Base-by-base conservation (phyloP, 2,888 invertebrate genomes). In the Bombylius discolor region DNA sequence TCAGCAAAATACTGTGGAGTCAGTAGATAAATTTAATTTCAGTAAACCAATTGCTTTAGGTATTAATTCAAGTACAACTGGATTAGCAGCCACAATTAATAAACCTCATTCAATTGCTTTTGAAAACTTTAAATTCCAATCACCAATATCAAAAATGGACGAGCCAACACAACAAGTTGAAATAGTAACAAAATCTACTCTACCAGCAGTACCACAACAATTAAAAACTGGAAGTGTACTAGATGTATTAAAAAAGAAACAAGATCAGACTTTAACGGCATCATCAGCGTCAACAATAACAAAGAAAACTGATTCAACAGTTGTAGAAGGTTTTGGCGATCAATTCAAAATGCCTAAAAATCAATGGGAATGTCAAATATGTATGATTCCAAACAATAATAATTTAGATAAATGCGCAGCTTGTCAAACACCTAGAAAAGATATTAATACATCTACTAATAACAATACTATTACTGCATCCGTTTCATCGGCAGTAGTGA, bases 301-400 rank as follows among this genome's bases (percentile, higher is more conserved):
- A n/a, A 5, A 46, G 7, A 23, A 8, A 23, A 45, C 48, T 11
- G 45, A 14, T 14, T 51, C 53, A 32, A 23, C 3, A n/a, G 5
- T 42, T 7, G 33, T 42, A 13, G 49, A 31, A 32, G 62, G 62
- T 5, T 70, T 70, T 53, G 70, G 68, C 3, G 68, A 71, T 53
- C 68, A 70, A 63, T 81, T 81, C 61, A 82, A 81, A 64, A 76
- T 77, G 44, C 68, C 75, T 2, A 65, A 70, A 32, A 79, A 77
- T 51, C 77, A 79, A 31, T 87, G 87, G 87, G 45, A 45, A 45
- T 45, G 87, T 68, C 70, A 76, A 2, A 73, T 72, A 31, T 87
- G 87, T 66, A 75, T 81, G 70, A 71, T 84, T 13, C 72, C 77
- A 47, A 86, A 86, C 66, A 70, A 76, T 9, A 65, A 68, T 1